These are phyloP conservation scores for Mohoua ochrocephala DNA, from an alignment of 2,113 vertebrate genomes.

Conservation along the genomic window DNA sequence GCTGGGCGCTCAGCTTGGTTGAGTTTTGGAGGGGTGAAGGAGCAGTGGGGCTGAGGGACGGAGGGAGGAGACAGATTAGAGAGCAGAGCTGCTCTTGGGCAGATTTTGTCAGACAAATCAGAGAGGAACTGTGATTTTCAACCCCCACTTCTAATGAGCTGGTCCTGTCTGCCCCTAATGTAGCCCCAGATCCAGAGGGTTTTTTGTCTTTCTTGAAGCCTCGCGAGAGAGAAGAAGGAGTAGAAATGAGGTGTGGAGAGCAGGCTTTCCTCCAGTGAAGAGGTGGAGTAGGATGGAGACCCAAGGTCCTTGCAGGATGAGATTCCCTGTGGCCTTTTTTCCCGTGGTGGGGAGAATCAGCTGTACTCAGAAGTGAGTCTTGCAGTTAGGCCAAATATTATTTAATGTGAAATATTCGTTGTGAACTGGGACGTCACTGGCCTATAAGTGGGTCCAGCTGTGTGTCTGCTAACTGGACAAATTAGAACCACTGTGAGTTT, in stretches of 20 bases:
- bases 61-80: background rate
- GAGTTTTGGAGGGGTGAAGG: background rate
- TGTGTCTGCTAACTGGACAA: background rate
- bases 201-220: background rate
- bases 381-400: background rate
- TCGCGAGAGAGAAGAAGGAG: background rate
- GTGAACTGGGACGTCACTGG: background rate
- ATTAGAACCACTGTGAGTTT: background rate
- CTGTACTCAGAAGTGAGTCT: background rate
- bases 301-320: background rate
- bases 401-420: background rate
- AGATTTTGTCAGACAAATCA: background rate
- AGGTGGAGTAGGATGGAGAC: background rate
- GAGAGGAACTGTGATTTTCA: background rate
- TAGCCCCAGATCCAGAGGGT: background rate
- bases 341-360: background rate
- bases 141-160: accelerated
- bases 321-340: background rate
- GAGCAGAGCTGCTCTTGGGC: background rate
- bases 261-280: background rate
- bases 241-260: background rate
- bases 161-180: accelerated
- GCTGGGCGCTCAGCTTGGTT: background rate
- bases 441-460: accelerated
- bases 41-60: background rate